A percentile compares a stretch with the other conserved stretches of the same genome.
phyloP scores from a whole-genome alignment of 1,140 invertebrate genomes.

The Ips typographus region DNA sequence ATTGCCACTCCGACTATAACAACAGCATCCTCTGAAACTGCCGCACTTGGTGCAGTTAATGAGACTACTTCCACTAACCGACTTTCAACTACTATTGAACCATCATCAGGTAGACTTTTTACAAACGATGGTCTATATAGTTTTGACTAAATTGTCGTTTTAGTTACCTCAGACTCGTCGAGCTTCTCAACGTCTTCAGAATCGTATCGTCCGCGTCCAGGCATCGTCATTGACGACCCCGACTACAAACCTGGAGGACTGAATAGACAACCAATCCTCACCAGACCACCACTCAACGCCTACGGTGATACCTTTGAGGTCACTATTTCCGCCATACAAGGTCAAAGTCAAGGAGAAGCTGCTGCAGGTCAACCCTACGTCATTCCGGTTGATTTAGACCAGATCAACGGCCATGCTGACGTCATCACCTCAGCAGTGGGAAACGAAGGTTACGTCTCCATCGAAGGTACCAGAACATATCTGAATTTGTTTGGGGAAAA shows the following conservation, averaged over 20 bases:
- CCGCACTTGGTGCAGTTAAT: too few species aligned
- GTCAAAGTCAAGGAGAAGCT: conserved; percentile 59
- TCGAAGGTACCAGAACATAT: conserved; percentile 87
- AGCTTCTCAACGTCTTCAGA: neutral
- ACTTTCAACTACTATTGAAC: too few species aligned
- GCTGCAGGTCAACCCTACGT: conserved; percentile 56
- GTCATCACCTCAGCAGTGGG: conserved; percentile 77
- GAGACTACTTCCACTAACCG: too few species aligned
- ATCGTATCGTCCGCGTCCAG: conserved; percentile 71
- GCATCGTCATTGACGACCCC: conserved; percentile 79
- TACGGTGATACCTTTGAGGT: conserved; percentile 83
- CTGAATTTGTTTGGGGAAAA: conserved; percentile 75
- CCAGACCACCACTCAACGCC: conserved; percentile 49
- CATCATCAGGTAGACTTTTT: too few species aligned
- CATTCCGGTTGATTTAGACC: conserved; percentile 54
- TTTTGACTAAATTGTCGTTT: too few species aligned
- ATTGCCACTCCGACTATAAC: too few species aligned
- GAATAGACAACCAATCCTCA: conserved; percentile 47
- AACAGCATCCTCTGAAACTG: too few species aligned
- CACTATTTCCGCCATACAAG: conserved; percentile 83
- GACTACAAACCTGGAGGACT: conserved; percentile 69
- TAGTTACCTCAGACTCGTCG: neutral
- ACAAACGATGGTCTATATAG: too few species aligned
- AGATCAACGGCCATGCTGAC: conserved; percentile 53
- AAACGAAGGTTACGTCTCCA: conserved; percentile 86